Conservation (phyloP, 2,797 vertebrate genomes). For the Coendou prehensilis region DNA sequence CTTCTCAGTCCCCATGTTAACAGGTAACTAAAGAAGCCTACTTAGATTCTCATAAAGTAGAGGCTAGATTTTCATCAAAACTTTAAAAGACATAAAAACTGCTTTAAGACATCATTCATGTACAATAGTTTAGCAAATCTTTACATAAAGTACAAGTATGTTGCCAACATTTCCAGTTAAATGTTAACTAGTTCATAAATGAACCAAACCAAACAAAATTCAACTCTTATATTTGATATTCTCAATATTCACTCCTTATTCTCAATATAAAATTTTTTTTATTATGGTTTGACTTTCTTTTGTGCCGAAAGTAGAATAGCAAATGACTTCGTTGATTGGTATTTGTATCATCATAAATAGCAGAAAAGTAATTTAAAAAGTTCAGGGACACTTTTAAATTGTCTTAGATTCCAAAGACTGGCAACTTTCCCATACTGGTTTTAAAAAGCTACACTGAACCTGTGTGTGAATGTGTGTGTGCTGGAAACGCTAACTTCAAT, state of each 20-base stretch:
- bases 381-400: neutral
- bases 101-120: neutral
- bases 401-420: neutral
- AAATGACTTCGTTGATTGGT: neutral
- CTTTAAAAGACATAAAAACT: neutral
- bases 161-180: neutral
- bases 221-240: neutral
- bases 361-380: conserved; percentile 11
- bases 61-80: neutral
- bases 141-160: no score
- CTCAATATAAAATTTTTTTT: no score
- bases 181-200: neutral
- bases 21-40: neutral
- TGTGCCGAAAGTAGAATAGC: neutral
- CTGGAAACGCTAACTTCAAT: neutral
- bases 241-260: no score
- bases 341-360: neutral
- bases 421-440: neutral
- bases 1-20: neutral
- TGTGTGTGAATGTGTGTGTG: neutral
- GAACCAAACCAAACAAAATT: conserved; percentile 7
- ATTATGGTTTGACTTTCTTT: conserved; percentile 10
- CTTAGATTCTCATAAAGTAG: conserved; percentile 8
- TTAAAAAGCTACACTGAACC: neutral
- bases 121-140: neutral